Percentiles rank a stretch among this genome's conserved stretches.
Evolutionary conservation across 2,888 invertebrate genomes (phyloP).

Genomic region (Notodonta dromedarius): DNA sequence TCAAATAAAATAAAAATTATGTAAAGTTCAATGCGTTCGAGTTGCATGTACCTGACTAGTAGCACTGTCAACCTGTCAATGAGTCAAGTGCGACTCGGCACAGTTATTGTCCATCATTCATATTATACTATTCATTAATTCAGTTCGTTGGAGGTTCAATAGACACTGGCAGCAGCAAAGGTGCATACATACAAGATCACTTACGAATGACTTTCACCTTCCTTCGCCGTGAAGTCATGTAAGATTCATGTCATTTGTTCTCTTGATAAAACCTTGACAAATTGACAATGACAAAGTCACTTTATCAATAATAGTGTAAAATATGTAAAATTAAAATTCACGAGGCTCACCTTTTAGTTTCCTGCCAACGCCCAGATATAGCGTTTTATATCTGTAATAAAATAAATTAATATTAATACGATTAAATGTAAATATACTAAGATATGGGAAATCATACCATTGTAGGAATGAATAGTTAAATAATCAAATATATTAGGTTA

Average conservation of each 20-base stretch:
- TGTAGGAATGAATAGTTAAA: too few species aligned
- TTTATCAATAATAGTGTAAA: slow-evolving; percentile 22
- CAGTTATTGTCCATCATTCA: slow-evolving; percentile 39
- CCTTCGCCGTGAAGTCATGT: slow-evolving; percentile 54
- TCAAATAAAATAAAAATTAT: slow-evolving; percentile 4
- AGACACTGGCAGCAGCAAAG: slow-evolving; percentile 42
- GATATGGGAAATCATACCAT: too few species aligned
- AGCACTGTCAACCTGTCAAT: slow-evolving; percentile 13
- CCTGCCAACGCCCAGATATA: slow-evolving; percentile 29
- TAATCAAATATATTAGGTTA: too few species aligned
- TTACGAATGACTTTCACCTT: slow-evolving; percentile 60
- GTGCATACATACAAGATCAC: slow-evolving; percentile 55
- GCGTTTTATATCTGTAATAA: slow-evolving; percentile 43
- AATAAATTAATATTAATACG: slow-evolving; percentile 26
- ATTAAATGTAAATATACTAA: slow-evolving; percentile 8
- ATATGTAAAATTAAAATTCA: slow-evolving; percentile 16
- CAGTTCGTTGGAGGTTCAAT: slow-evolving; percentile 47
- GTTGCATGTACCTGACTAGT: slow-evolving; percentile 9
- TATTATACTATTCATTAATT: slow-evolving; percentile 50
- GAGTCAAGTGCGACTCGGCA: slow-evolving; percentile 16
- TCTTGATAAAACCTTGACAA: slow-evolving; percentile 7
- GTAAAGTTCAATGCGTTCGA: slow-evolving; percentile 18
- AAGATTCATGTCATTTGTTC: slow-evolving; percentile 48
- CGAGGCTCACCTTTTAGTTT: slow-evolving; percentile 42
- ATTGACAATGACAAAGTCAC: slow-evolving; percentile 14